Base-by-base conservation (phyloP, 2,113 vertebrate genomes). In the Myotis brandtii region DNA sequence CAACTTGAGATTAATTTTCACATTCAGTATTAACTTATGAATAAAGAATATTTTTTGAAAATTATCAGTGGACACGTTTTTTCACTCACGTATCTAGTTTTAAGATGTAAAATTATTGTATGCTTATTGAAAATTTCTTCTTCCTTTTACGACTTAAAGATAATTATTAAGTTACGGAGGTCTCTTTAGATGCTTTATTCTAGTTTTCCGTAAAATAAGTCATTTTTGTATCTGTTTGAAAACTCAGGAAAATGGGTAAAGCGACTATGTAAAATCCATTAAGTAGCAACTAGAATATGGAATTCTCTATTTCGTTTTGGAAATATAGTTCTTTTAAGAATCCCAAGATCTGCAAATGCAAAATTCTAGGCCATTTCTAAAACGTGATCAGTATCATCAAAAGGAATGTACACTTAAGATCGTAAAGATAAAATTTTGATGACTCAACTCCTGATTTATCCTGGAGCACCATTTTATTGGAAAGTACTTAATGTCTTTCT, bases 281-380 rank as follows among this genome's bases (percentile, higher is more conserved):
- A 91, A 70, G 50, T 62, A 81, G 64, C 27, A 91, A 86, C 48
- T 54, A 89, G 32, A 32, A 54, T 43, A 50, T 20, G 7, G 79
- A 87, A 40, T 1, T 52, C 10, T 46, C 10, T 48, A 46, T 46
- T 85, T 66, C 67, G 9, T 40, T 90, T 93, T 72, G 79, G 18
- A 92, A 92, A 88, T 72, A 4, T 6, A 93, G 21, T 46, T 95
- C 40, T 80, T 83, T 66, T 20, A 93, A 89, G 43, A 96, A 96
- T 3, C 16, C 1, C 37, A 91, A 13, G 2, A 91, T 30, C 21
- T 52, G 48, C 32, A 88, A 95, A 92, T 85, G 7, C 10, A 83
- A 93, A 92, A 90, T 76, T 88, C 20, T 59, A 92, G 32, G 21
- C 12, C 52, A 77, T 40, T 93, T 50, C 20, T 89, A 80, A 96